Base-by-base conservation (phyloP, 2,888 invertebrate species). In the Caenorhabditis parvicauda region DNA sequence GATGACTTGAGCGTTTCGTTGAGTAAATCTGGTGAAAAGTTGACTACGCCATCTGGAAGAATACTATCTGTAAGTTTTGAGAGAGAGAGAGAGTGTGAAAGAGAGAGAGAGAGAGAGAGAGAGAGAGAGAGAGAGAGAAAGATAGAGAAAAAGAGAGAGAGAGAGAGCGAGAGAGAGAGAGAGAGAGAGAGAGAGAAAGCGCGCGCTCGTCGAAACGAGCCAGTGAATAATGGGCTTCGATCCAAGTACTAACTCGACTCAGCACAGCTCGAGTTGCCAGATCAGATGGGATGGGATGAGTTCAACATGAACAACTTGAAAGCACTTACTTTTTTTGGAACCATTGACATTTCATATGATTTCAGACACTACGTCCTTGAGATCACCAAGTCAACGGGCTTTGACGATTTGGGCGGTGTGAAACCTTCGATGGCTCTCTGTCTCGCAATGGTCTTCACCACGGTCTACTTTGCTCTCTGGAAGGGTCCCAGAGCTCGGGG, bases 391-490 rank as follows among this genome's bases (percentile, higher is more conserved):
- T 88, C 91, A 1, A 86, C 88, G 67, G 93, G 93, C 0, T 84
- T 94, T 76, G 89, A 90, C 80, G 85, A 88, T 79, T 88, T 94
- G 86, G 94, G 93, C 2, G 88, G 89, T 24, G 88, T 94, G 72
- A 92, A 91, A 82, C 90, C 90, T 77, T 88, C 91, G 7, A 86
- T 94, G 68, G 92, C 92, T 0, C 84, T 91, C 38, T 93, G 93
- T 82, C 89, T 93, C 35, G 88, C 91, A 73, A 88, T 90, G 3
- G 92, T 94, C 56, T 94, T 93, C 83, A 85, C 92, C 32, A 86
- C 93, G 68, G 94, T 94, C 70, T 94, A 94, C 84, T 94, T 94
- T 85, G 91, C 92, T 0, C 84, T 95, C 7, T 94, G 94, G 94
- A 94, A 94, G 84, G 94, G 94, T 5, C 84, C 84, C 86, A 89